Percentiles rank a stretch among this genome's conserved stretches.
Evolutionary conservation across 2,797 vertebrate genomes (phyloP).

Genomic region (Microcaecilia unicolor): DNA sequence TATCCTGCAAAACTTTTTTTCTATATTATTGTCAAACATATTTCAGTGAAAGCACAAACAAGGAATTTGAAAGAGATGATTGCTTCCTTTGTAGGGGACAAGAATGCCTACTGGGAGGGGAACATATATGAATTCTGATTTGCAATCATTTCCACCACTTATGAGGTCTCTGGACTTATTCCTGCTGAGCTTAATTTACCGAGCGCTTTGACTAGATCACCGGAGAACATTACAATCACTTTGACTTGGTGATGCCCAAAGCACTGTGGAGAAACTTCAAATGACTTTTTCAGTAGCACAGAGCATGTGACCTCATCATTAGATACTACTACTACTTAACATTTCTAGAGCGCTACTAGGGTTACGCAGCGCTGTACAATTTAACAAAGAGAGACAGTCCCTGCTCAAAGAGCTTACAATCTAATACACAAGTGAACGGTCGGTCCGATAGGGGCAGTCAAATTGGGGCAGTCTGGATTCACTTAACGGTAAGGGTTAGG

Average conservation of each 20-base stretch:
- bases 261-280: slow-evolving; percentile 9
- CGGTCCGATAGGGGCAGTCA: too few relatives aligned
- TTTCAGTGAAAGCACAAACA: slow-evolving; percentile 64
- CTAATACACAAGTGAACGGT: too few relatives aligned
- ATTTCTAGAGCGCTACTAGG: too few relatives aligned
- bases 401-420: too few relatives aligned
- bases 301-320: neutral
- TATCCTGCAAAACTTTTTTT: slow-evolving; percentile 27
- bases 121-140: slow-evolving; percentile 60
- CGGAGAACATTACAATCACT: slow-evolving; percentile 49
- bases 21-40: slow-evolving; percentile 49
- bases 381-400: too few relatives aligned
- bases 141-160: slow-evolving; percentile 71
- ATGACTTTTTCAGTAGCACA: slow-evolving; percentile 23
- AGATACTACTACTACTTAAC: neutral
- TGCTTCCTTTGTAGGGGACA: slow-evolving; percentile 58
- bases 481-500: too few relatives aligned
- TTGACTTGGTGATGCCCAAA: slow-evolving; percentile 48
- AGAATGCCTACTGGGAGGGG: slow-evolving; percentile 53
- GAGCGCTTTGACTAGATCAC: slow-evolving; percentile 55
- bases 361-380: too few relatives aligned
- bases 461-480: too few relatives aligned
- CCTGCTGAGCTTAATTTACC: slow-evolving; percentile 68
- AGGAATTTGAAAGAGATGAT: slow-evolving; percentile 60
- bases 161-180: slow-evolving; percentile 62